Evolutionary conservation across 2,888 invertebrate species (phyloP).

Genomic region (Caenorhabditis macrosperma): DNA sequence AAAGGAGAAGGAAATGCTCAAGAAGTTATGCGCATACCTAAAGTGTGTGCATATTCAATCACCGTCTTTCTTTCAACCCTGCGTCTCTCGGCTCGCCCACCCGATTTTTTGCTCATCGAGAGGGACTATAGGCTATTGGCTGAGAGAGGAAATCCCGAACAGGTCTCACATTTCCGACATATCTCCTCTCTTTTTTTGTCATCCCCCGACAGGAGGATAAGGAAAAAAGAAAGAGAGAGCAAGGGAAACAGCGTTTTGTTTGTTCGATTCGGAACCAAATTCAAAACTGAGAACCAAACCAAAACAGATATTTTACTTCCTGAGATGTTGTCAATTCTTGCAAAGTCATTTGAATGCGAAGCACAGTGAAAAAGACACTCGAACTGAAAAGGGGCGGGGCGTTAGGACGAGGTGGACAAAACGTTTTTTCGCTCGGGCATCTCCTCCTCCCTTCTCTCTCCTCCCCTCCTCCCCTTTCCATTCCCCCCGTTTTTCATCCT

Average conservation of each 20-base stretch:
- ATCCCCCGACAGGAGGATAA: constrained; percentile 3
- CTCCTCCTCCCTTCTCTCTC: constrained; percentile 20
- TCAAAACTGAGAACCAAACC: constrained; percentile 2
- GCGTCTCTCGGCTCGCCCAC: constrained; percentile 41
- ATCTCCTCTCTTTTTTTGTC: background rate
- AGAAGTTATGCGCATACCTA: constrained; percentile 62
- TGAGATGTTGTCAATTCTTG: constrained; percentile 8
- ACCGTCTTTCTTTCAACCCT: constrained; percentile 29
- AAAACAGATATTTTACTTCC: background rate
- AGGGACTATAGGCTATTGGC: constrained; percentile 1
- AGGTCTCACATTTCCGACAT: constrained; percentile 31
- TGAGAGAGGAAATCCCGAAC: constrained; percentile 26
- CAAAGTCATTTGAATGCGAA: too few relatives aligned
- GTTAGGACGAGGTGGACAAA: constrained; percentile 4
- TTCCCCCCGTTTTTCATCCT: constrained; percentile 2
- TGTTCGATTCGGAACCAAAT: constrained; percentile 19
- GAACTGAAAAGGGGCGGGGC: constrained; percentile 35
- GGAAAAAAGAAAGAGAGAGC: background rate
- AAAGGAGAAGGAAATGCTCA: constrained; percentile 26
- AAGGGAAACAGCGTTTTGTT: constrained; percentile 18
- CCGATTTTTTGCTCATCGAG: constrained; percentile 25
- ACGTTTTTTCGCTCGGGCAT: constrained; percentile 24
- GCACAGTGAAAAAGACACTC: too few relatives aligned
- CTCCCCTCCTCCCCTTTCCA: constrained; percentile 1
- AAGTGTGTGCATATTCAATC: constrained; percentile 57